Percentiles rank a stretch among this genome's conserved stretches.
Conservation (phyloP, 2,113 vertebrate species). For the Hiodon alosoides region DNA sequence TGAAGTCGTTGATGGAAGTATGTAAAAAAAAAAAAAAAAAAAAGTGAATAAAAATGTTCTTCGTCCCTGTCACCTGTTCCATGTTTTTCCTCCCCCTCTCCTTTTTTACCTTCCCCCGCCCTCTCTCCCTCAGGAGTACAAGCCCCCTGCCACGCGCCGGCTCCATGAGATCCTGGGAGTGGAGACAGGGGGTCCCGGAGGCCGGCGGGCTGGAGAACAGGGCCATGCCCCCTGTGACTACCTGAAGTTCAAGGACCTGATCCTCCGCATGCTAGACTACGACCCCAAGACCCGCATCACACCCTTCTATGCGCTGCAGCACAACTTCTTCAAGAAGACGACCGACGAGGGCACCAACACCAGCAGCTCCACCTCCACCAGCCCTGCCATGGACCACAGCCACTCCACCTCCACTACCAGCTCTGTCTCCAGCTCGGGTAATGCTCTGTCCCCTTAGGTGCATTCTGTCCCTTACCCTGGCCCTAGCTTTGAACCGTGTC, state of each 20-base stretch:
- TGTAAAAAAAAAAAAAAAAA: not conserved
- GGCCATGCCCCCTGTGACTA: constrained; percentile 90
- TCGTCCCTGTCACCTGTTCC: constrained; percentile 27
- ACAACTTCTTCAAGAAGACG: constrained; percentile 96
- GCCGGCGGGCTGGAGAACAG: constrained; percentile 80
- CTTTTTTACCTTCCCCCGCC: constrained; percentile 31
- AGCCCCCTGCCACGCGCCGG: constrained; percentile 82
- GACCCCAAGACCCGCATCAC: constrained; percentile 91
- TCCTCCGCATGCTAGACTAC: constrained; percentile 91
- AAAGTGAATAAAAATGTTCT: constrained; percentile 1
- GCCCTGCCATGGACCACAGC: constrained; percentile 88
- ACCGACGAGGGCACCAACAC: constrained; percentile 93
- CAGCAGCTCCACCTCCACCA: constrained; percentile 82
- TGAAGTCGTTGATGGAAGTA: too few species aligned
- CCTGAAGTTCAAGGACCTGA: constrained; percentile 94
- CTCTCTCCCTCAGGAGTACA: constrained; percentile 74
- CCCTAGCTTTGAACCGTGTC: not conserved
- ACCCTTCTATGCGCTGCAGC: constrained; percentile 90
- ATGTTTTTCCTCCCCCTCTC: not conserved
- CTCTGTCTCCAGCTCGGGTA: constrained; percentile 90
- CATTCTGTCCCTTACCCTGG: not conserved
- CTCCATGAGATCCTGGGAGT: constrained; percentile 90
- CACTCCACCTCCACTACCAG: constrained; percentile 90
- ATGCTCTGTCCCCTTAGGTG: not conserved
- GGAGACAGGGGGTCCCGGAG: constrained; percentile 86